Evolutionary conservation across 2,113 vertebrate species (phyloP).

Genomic region (Asarcornis scutulata): DNA sequence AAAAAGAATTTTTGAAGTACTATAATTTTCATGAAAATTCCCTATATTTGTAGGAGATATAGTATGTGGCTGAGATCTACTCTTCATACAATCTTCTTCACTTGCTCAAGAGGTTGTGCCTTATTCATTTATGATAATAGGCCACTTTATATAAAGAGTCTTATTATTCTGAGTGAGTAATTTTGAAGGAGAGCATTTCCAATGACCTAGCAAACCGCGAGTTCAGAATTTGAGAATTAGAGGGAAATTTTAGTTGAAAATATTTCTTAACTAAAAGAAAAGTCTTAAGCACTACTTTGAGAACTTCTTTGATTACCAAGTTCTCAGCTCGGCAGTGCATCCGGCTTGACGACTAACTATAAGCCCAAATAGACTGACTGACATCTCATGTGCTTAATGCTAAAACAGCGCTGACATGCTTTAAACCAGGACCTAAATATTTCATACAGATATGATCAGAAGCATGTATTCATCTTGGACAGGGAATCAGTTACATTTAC

Average conservation of each 20-base stretch:
- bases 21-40: conserved; percentile 49
- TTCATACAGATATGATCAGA: conserved; percentile 47
- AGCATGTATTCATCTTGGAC: conserved; percentile 34
- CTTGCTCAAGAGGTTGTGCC: conserved; percentile 19
- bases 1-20: conserved; percentile 25
- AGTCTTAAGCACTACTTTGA: neutral
- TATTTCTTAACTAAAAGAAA: conserved; percentile 15
- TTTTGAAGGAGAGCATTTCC: conserved; percentile 24
- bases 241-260: neutral
- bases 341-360: neutral
- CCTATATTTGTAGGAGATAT: conserved; percentile 1
- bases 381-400: neutral
- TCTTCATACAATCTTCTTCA: neutral
- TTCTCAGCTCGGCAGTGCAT: neutral
- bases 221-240: conserved; percentile 8
- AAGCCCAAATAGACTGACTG: neutral
- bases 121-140: conserved; percentile 51
- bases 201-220: neutral
- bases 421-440: conserved; percentile 32
- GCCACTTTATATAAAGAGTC: conserved; percentile 21
- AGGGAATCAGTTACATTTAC: conserved; percentile 38
- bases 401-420: neutral
- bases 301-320: neutral
- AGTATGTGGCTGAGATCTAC: neutral
- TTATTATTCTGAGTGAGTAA: conserved; percentile 40